These are phyloP conservation scores for Dendrocopos noguchii DNA, from an alignment of 2,113 vertebrate genomes.

Conservation along the genomic window DNA sequence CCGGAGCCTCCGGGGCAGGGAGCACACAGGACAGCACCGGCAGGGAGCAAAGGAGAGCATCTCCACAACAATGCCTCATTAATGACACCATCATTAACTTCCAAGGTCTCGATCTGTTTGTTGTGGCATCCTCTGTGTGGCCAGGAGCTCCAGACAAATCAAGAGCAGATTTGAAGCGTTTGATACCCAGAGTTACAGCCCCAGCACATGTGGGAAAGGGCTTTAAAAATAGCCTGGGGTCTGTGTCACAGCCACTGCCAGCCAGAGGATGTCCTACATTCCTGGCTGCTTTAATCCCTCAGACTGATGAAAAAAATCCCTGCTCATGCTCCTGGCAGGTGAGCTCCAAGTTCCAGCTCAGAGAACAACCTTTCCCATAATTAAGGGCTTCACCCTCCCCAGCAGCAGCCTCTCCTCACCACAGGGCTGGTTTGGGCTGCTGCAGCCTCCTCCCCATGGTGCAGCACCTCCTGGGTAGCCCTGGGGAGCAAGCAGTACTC, in stretches of 20 bases:
- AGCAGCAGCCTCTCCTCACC: neutral
- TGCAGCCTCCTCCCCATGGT: fast-evolving
- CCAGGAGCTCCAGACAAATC: neutral
- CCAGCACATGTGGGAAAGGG: neutral
- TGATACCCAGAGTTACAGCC: neutral
- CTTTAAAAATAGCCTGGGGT: conserved; percentile 19
- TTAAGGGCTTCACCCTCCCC: neutral
- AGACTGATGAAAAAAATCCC: conserved; percentile 33
- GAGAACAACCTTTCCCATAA: neutral
- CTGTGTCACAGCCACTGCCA: neutral
- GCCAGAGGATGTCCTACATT: conserved; percentile 20
- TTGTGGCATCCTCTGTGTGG: neutral
- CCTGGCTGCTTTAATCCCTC: conserved; percentile 14
- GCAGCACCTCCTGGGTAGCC: fast-evolving
- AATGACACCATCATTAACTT: neutral
- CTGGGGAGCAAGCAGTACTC: fast-evolving
- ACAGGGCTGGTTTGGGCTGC: fast-evolving
- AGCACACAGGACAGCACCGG: fast-evolving
- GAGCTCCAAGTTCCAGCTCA: neutral
- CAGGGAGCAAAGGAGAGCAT: neutral
- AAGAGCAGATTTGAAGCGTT: neutral
- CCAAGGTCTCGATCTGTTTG: neutral
- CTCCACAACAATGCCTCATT: neutral
- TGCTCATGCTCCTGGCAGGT: neutral
- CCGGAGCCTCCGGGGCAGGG: neutral